Conservation (phyloP, 2,888 invertebrate genomes). For the Synanthedon andrenaeformis region DNA sequence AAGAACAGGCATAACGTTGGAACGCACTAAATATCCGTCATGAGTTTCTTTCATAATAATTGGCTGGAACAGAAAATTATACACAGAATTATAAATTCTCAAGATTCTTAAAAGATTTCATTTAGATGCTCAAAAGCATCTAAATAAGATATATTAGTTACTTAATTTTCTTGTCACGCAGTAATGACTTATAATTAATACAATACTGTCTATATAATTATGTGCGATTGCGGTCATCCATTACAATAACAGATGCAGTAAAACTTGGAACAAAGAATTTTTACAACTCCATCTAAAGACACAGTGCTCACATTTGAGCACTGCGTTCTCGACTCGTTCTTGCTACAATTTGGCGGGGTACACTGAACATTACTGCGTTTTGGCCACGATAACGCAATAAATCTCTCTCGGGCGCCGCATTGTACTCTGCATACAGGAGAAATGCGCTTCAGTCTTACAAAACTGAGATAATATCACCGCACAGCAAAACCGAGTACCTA, state of each 20-base stretch:
- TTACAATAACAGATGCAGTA: constrained; percentile 12
- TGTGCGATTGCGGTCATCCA: background rate
- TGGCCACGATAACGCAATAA: constrained; percentile 45
- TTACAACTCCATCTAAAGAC: constrained; percentile 30
- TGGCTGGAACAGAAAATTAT: no score
- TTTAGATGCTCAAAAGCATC: no score
- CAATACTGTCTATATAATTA: no score
- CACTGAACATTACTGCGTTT: constrained; percentile 41
- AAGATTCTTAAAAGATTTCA: no score
- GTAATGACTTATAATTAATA: no score
- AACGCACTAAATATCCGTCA: no score
- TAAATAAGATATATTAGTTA: no score
- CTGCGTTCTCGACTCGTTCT: constrained; percentile 14
- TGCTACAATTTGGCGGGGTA: constrained; percentile 32
- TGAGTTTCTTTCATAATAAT: no score
- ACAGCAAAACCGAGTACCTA: constrained; percentile 10
- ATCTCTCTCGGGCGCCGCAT: constrained; percentile 38
- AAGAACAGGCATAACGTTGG: no score
- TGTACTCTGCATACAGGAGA: constrained; percentile 37
- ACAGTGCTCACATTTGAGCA: constrained; percentile 19
- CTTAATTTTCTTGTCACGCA: no score
- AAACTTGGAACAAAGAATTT: constrained; percentile 33
- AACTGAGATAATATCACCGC: constrained; percentile 20
- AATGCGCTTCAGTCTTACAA: constrained; percentile 21
- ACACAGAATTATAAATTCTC: no score